A percentile compares a stretch with the other conserved stretches of the same genome.
These are phyloP conservation scores for Zaprionus gabonicus DNA, from an alignment of 1,140 invertebrate species.

Conservation along the genomic window DNA sequence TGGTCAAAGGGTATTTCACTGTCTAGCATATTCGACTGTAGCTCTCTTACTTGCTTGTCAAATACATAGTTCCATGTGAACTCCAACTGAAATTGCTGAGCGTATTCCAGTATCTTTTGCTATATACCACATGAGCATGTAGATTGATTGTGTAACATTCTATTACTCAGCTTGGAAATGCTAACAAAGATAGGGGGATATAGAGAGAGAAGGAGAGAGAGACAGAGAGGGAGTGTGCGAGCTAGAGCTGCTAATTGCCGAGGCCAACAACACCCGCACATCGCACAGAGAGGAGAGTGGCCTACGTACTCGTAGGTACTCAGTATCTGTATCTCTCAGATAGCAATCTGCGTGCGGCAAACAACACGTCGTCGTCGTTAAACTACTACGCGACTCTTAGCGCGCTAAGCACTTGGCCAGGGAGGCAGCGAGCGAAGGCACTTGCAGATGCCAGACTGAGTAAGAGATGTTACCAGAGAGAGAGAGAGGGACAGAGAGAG, in stretches of 20 bases:
- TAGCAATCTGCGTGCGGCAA: constrained; percentile 69
- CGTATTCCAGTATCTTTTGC: background rate
- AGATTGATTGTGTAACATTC: constrained; percentile 13
- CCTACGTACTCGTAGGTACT: constrained; percentile 30
- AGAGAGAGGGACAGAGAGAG: background rate
- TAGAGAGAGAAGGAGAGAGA: background rate
- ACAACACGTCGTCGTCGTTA: constrained; percentile 79
- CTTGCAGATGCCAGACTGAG: constrained; percentile 19
- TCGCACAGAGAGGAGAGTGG: constrained; percentile 4
- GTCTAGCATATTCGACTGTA: too few species aligned
- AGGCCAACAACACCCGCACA: constrained; percentile 71
- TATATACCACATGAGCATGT: background rate
- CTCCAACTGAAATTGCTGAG: background rate
- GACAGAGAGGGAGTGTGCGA: background rate
- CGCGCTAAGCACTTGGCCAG: constrained; percentile 67
- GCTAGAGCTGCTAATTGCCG: constrained; percentile 62
- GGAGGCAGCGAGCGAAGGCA: background rate
- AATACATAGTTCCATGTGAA: too few species aligned
- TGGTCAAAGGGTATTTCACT: too few species aligned
- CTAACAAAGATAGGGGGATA: background rate
- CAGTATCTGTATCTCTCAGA: constrained; percentile 65
- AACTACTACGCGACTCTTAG: constrained; percentile 78
- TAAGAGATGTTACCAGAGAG: background rate
- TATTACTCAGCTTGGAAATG: background rate
- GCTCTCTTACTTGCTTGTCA: too few species aligned